phyloP scores from a whole-genome alignment of 37 sponge, comb jelly and placozoan genomes.

The Ephydatia muelleri region DNA sequence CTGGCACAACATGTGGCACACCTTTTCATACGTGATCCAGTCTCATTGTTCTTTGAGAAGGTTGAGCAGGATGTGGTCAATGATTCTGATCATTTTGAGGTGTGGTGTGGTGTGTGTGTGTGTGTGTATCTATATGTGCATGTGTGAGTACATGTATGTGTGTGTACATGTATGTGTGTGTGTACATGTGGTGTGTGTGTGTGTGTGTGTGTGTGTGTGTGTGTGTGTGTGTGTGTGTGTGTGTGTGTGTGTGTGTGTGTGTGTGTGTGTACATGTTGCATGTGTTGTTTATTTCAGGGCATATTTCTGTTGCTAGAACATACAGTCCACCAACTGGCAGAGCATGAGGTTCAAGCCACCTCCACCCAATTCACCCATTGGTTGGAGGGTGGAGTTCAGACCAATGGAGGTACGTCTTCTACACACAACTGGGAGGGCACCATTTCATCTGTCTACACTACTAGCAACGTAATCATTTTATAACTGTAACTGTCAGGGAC shows the following conservation, averaged over 20 bases:
- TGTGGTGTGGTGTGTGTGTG: constrained; percentile 13
- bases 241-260: too few species aligned
- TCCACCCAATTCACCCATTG: constrained; percentile 89
- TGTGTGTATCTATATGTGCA: too few species aligned
- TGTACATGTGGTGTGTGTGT: too few species aligned
- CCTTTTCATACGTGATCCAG: constrained; percentile 90
- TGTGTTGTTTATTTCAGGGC: neutral
- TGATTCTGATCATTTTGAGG: constrained; percentile 95
- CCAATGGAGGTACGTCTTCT: constrained; percentile 80
- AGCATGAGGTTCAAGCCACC: constrained; percentile 99
- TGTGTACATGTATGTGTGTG: constrained; percentile 3
- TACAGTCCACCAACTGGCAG: constrained; percentile 99
- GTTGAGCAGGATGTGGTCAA: constrained; percentile 77
- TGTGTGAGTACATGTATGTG: too few species aligned
- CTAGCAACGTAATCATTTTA: too few species aligned
- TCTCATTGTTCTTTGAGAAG: constrained; percentile 85
- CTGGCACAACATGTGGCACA: constrained; percentile 94
- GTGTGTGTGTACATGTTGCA: too few species aligned
- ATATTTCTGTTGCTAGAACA: constrained; percentile 62
- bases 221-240: too few species aligned
- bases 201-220: neutral
- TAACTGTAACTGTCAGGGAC: too few species aligned
- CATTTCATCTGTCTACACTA: too few species aligned
- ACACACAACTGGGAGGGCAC: neutral
- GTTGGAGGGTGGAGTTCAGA: constrained; percentile 99